Evolutionary conservation across 2,888 invertebrate genomes (phyloP).

Genomic region (Psylliodes chrysocephalus): DNA sequence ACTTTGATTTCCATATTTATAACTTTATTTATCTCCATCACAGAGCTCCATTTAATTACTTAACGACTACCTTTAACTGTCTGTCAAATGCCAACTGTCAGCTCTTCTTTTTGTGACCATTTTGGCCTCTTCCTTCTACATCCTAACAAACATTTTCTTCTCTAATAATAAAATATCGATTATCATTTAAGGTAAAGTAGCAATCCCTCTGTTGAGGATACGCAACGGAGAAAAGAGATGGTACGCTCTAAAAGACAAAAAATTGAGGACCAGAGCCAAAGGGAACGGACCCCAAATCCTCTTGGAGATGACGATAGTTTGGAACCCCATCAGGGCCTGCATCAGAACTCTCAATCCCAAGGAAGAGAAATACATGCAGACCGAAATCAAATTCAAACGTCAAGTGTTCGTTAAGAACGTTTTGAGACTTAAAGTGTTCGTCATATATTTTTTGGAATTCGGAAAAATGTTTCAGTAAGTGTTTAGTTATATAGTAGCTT

Average conservation of each 20-base stretch:
- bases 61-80: too few species aligned
- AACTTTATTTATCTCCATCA: too few species aligned
- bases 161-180: too few species aligned
- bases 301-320: constrained; percentile 89
- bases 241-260: constrained; percentile 97
- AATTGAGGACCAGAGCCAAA: constrained; percentile 88
- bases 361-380: constrained; percentile 94
- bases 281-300: constrained; percentile 91
- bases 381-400: constrained; percentile 94
- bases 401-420: constrained; percentile 95
- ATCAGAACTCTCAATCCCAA: constrained; percentile 93
- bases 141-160: too few species aligned
- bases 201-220: constrained; percentile 73
- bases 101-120: too few species aligned
- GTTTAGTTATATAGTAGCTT: too few species aligned
- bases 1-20: too few species aligned
- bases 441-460: constrained; percentile 87
- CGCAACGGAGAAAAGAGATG: constrained; percentile 92
- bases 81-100: too few species aligned
- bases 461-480: constrained; percentile 92
- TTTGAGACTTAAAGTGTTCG: constrained; percentile 88
- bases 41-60: too few species aligned
- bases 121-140: too few species aligned
- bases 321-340: constrained; percentile 94
- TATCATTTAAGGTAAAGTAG: constrained; percentile 66